Conservation (phyloP, 35 echinoderm and acorn worm genomes). For the Heliocidaris erythrogramma region DNA sequence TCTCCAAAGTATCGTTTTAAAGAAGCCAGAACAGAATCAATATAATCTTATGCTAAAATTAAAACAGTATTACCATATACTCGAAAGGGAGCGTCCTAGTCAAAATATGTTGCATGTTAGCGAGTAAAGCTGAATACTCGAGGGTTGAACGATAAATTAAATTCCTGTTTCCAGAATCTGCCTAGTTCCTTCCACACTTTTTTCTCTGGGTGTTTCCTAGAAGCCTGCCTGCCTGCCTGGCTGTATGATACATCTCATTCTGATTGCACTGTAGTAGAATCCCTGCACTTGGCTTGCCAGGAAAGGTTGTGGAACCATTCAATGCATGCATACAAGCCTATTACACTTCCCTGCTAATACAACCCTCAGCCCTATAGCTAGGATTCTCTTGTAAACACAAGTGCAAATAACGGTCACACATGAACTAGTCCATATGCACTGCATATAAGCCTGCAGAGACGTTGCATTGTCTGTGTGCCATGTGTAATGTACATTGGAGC, state of each 20-base stretch:
- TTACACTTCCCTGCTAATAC: background rate
- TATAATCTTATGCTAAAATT: background rate
- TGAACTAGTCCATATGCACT: background rate
- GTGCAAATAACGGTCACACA: conserved; percentile 16
- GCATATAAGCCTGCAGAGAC: background rate
- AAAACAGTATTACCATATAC: background rate
- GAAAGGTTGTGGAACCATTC: background rate
- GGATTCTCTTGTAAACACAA: background rate
- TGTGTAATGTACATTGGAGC: background rate
- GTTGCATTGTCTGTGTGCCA: background rate
- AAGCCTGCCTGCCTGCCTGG: background rate
- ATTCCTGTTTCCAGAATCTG: background rate
- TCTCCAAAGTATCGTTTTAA: background rate
- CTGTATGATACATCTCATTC: background rate
- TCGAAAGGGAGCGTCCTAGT: background rate
- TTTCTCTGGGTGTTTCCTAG: background rate
- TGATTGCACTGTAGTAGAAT: background rate
- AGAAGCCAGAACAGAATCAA: background rate
- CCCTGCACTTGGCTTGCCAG: background rate
- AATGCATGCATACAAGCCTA: background rate
- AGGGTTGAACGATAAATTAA: background rate
- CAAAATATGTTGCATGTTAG: background rate
- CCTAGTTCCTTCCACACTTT: background rate
- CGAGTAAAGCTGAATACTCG: background rate
- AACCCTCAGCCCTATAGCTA: background rate